phyloP scores from a whole-genome alignment of 2,113 vertebrate genomes.

The Polyodon spathula region DNA sequence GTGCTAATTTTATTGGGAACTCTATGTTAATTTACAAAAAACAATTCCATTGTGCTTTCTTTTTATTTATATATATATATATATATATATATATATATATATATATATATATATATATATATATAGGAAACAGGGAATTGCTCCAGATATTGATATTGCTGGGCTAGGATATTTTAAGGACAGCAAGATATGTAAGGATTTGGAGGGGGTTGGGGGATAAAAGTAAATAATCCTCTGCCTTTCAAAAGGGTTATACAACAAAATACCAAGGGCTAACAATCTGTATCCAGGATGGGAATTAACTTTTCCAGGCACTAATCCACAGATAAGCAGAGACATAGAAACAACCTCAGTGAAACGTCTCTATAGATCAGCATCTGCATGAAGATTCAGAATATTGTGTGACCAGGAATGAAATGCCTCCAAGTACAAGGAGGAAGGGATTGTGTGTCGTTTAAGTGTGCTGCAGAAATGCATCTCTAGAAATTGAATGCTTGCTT shows the following conservation, averaged over 20 bases:
- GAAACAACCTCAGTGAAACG: constrained; percentile 20
- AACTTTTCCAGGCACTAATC: constrained; percentile 53
- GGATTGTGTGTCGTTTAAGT: too few relatives aligned
- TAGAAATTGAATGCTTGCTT: too few relatives aligned
- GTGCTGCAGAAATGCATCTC: too few relatives aligned
- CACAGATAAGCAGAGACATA: constrained; percentile 33
- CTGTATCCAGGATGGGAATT: constrained; percentile 36
- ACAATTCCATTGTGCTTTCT: too few relatives aligned
- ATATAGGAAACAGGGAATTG: too few relatives aligned
- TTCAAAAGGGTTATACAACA: constrained; percentile 42
- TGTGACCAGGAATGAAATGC: neutral
- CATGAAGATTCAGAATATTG: neutral
- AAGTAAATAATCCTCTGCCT: constrained; percentile 37
- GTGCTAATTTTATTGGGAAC: too few relatives aligned
- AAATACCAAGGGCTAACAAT: constrained; percentile 32
- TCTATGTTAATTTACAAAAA: too few relatives aligned
- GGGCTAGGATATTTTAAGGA: neutral
- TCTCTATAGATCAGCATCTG: neutral
- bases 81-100: too few relatives aligned
- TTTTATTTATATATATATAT: too few relatives aligned
- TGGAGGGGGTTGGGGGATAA: constrained; percentile 27
- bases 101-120: too few relatives aligned
- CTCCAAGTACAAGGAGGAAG: neutral
- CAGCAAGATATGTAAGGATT: neutral
- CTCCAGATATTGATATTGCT: neutral